Base-by-base conservation (phyloP, 1,140 invertebrate species). In the Drosophila virilis region DNA sequence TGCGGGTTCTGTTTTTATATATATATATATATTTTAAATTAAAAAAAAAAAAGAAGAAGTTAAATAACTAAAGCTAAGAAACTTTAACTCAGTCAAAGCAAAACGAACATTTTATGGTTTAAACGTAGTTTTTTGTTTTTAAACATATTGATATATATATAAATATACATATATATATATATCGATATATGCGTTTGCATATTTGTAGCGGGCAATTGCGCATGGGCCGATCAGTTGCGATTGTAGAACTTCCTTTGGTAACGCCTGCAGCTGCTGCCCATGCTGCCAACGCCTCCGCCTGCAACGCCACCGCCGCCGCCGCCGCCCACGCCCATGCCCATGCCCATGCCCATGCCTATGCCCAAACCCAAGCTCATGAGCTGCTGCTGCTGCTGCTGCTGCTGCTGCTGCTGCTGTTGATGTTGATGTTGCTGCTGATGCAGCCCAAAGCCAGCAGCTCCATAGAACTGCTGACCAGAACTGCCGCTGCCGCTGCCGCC, bases 231-330 rank as follows among this genome's bases (percentile, higher is more conserved):
- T 79, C 57, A 91, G 74, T 91, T 86, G 82, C 90, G 90, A 73
- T 86, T 82, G 68, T 92, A 92, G 66, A 91, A 92, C 83, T 92
- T 92, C 86, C 91, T 90, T 89, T 92, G 91, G 77, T 92, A 91
- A 86, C 90, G 83, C 67, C 82, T 91, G 74, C 90, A 91, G 78
- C 82, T 81, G 78, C 76, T 88, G 43, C 88, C 69, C 50, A 80
- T 78, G 81, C 86, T 79, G 74, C 85, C 85, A 57, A 73, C 85
- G 57, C 85, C 81, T 59, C 77, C 77, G 17, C 65, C 74, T 6
- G n/a, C 64, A 22, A 48, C 43, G 13, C 67, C 65, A 28, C 72
- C 70, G 33, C 37, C 43, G 33, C 37, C 43, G 28, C 52, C 66
- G n/a, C 65, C 65, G n/a, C 59, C 57, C 37, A 51, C 10, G n/a